A percentile compares a stretch with the other conserved stretches of the same genome.
Evolutionary conservation across 2,113 vertebrate species (phyloP).

Genomic region (Petaurus breviceps): DNA sequence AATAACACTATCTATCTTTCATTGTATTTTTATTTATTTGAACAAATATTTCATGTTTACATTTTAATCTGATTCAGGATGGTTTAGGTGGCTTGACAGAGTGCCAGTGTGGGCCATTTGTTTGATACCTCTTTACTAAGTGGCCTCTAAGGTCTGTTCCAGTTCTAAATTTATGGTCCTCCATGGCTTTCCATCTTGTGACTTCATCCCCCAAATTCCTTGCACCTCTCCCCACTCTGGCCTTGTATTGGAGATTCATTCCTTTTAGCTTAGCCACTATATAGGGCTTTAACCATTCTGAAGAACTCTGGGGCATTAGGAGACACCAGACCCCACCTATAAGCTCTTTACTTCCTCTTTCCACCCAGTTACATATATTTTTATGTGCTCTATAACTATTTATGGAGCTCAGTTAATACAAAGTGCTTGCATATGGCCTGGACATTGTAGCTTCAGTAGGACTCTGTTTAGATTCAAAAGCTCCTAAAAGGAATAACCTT

Average conservation of each 20-base stretch:
- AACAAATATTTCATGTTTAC: background rate
- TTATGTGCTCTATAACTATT: background rate
- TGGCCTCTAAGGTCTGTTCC: background rate
- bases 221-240: background rate
- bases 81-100: background rate
- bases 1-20: background rate
- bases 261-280: background rate
- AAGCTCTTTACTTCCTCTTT: background rate
- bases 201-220: background rate
- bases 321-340: background rate
- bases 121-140: background rate
- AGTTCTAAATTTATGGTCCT: background rate
- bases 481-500: background rate
- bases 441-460: background rate
- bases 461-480: background rate
- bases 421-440: background rate
- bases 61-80: background rate
- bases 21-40: background rate
- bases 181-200: background rate
- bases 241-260: background rate
- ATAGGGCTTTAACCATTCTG: background rate
- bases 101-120: background rate
- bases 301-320: background rate
- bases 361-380: background rate
- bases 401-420: background rate